Conservation (phyloP, 2,888 invertebrate species). For the Morpho deidamia region DNA sequence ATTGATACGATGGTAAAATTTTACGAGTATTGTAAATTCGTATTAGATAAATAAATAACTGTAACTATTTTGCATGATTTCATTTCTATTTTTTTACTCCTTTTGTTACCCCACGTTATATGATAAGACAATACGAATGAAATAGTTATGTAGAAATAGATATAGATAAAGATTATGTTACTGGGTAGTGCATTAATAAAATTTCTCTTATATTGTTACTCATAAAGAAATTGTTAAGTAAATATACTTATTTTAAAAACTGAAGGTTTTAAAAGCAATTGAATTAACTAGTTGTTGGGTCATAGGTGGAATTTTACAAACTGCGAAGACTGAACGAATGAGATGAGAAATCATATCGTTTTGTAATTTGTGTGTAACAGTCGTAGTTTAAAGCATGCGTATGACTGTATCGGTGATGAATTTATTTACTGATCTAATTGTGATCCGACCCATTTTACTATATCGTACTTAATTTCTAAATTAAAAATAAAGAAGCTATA, state of each 20-base stretch:
- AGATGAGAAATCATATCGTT: slow-evolving; percentile 75
- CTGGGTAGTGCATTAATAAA: slow-evolving; percentile 46
- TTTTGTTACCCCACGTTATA: slow-evolving; percentile 14
- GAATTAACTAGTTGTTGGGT: slow-evolving; percentile 63
- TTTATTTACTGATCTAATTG: slow-evolving; percentile 20
- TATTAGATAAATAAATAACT: slow-evolving; percentile 20
- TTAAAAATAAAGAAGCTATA: slow-evolving; percentile 18
- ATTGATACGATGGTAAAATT: slow-evolving; percentile 39
- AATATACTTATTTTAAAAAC: slow-evolving; percentile 44
- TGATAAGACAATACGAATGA: slow-evolving; percentile 18
- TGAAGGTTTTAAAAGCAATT: slow-evolving; percentile 59
- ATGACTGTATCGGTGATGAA: slow-evolving; percentile 30
- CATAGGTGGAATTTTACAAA: slow-evolving; percentile 71
- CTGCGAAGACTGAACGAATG: slow-evolving; percentile 74
- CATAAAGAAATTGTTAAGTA: slow-evolving; percentile 51
- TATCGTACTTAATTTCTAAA: slow-evolving; percentile 16
- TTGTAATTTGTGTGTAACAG: slow-evolving; percentile 69
- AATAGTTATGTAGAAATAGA: slow-evolving; percentile 15
- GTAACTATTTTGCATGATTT: slow-evolving; percentile 21
- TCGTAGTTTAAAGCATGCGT: slow-evolving; percentile 63
- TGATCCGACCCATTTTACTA: slow-evolving; percentile 16
- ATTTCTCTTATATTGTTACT: slow-evolving; percentile 51
- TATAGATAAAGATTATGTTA: slow-evolving; percentile 15
- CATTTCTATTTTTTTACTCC: slow-evolving; percentile 19
- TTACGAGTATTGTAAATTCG: slow-evolving; percentile 24